Evolutionary conservation across 2,113 vertebrate species (phyloP).

Genomic region (Chaetodon trifascialis): DNA sequence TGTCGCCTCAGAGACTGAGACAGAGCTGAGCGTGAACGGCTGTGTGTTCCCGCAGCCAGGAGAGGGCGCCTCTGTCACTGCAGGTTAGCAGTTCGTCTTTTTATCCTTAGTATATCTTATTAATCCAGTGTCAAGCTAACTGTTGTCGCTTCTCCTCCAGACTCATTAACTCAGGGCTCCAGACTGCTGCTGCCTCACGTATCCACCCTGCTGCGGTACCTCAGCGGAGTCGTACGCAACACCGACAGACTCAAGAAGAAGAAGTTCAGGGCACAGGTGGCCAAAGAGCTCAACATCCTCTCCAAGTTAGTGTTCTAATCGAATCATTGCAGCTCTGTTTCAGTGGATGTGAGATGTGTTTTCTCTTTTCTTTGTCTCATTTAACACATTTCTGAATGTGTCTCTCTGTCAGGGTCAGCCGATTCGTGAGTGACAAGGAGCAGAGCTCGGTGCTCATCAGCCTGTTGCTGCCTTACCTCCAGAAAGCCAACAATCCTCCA

Average conservation of each 20-base stretch:
- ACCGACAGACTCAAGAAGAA: conserved; percentile 91
- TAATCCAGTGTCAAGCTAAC: background rate
- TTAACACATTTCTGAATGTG: background rate
- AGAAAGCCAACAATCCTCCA: conserved; percentile 86
- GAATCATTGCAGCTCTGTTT: background rate
- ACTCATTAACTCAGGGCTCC: conserved; percentile 86
- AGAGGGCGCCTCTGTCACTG: conserved; percentile 58
- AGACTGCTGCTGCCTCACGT: conserved; percentile 91
- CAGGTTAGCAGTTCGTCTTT: conserved; percentile 77
- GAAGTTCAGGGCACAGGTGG: conserved; percentile 90
- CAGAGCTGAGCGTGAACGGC: conserved; percentile 82
- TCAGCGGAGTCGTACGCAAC: conserved; percentile 89
- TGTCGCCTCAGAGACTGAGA: conserved; percentile 82
- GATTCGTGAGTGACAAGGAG: conserved; percentile 91
- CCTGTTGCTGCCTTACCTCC: conserved; percentile 92
- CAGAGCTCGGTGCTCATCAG: conserved; percentile 92
- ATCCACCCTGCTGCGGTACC: conserved; percentile 90
- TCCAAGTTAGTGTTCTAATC: conserved; percentile 90
- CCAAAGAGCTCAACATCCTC: conserved; percentile 96
- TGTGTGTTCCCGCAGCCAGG: conserved; percentile 77
- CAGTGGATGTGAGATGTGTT: background rate
- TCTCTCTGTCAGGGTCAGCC: conserved; percentile 88
- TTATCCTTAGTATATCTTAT: background rate
- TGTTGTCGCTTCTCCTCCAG: conserved; percentile 71
- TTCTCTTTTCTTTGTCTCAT: background rate